Conservation (phyloP, 2,113 vertebrate genomes). For the Bubalus kerabau region DNA sequence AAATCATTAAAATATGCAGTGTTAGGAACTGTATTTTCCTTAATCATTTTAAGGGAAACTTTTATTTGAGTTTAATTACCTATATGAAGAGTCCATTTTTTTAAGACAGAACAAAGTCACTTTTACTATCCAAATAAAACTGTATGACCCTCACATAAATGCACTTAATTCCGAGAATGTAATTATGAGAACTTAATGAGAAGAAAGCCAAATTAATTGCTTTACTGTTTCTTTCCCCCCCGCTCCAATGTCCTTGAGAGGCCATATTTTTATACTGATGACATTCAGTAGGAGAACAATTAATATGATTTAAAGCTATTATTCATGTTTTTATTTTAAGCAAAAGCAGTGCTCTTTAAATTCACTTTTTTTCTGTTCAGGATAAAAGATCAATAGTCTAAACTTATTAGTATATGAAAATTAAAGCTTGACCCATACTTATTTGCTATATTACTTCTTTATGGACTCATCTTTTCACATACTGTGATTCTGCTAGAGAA, state of each 20-base stretch:
- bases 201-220: constrained; percentile 72
- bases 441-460: background rate
- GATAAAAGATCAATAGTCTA: background rate
- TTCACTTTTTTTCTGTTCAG: background rate
- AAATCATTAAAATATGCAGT: constrained; percentile 6
- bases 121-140: constrained; percentile 61
- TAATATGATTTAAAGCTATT: background rate
- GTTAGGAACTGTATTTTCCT: background rate
- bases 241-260: constrained; percentile 45
- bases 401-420: background rate
- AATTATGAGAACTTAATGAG: constrained; percentile 72
- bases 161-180: constrained; percentile 61
- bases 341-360: background rate
- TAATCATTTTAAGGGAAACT: constrained; percentile 30
- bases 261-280: constrained; percentile 59
- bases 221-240: background rate
- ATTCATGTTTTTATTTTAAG: background rate
- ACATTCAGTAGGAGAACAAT: constrained; percentile 27
- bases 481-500: background rate
- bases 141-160: constrained; percentile 34
- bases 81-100: background rate
- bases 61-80: constrained; percentile 41
- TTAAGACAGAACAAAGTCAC: constrained; percentile 34
- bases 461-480: background rate
- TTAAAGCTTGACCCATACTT: background rate